phyloP scores from a whole-genome alignment of 2,888 invertebrate species.

The Mythimna lalbum region DNA sequence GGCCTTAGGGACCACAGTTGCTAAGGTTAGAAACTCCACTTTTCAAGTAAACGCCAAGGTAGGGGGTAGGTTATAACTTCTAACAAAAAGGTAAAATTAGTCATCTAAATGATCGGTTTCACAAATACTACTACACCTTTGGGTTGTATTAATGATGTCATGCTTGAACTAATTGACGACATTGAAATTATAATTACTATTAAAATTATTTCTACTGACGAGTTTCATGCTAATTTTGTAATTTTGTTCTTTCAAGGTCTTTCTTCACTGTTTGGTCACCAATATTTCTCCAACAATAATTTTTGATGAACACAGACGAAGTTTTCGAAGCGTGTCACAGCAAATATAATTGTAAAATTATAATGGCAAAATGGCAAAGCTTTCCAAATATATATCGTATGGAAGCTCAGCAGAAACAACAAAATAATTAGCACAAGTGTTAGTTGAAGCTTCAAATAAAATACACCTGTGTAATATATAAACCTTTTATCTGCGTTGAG shows the following conservation, averaged over 20 bases:
- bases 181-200: conserved; percentile 65
- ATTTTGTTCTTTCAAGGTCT: conserved; percentile 23
- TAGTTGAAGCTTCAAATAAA: conserved; percentile 58
- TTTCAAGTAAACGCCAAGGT: conserved; percentile 86
- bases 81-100: conserved; percentile 75
- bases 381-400: conserved; percentile 63
- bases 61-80: conserved; percentile 82
- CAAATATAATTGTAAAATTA: conserved; percentile 46
- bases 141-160: conserved; percentile 79
- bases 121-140: conserved; percentile 88
- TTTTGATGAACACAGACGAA: conserved; percentile 21
- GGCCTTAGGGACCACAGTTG: conserved; percentile 57
- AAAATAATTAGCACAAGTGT: conserved; percentile 64
- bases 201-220: conserved; percentile 48
- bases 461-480: conserved; percentile 42
- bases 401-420: conserved; percentile 65
- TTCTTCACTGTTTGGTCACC: neutral
- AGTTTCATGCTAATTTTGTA: conserved; percentile 45
- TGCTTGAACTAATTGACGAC: conserved; percentile 75
- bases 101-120: conserved; percentile 71
- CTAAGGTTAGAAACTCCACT: conserved; percentile 73
- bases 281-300: conserved; percentile 8
- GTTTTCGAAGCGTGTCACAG: conserved; percentile 57
- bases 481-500: conserved; percentile 20
- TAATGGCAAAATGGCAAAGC: conserved; percentile 53